A percentile compares a stretch with the other conserved stretches of the same genome.
phyloP scores from a whole-genome alignment of 2,888 invertebrate genomes.

The Alsophila aescularia region DNA sequence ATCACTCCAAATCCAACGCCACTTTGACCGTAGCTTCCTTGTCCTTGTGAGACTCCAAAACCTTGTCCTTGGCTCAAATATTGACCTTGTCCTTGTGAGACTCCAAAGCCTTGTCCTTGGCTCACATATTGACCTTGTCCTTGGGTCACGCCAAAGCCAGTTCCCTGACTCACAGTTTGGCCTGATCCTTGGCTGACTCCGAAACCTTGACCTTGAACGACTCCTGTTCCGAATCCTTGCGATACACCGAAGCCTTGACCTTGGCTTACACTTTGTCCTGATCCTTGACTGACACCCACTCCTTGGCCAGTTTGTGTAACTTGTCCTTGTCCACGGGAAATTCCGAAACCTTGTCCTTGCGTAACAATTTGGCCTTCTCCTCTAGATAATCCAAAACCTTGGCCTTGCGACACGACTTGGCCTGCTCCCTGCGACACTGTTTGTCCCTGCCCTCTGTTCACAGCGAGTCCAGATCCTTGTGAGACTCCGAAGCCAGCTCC shows the following conservation, averaged over 20 bases:
- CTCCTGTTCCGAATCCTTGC: slow-evolving; percentile 32
- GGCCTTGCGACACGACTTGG: slow-evolving; percentile 21
- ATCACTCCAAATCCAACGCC: slow-evolving; percentile 30
- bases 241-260: slow-evolving; percentile 29
- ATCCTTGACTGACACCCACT: slow-evolving; percentile 12
- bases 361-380: slow-evolving; percentile 38
- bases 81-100: slow-evolving; percentile 37
- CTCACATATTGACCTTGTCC: slow-evolving; percentile 19
- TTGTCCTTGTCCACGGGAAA: slow-evolving; percentile 15
- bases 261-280: slow-evolving; percentile 31
- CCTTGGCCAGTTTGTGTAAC: slow-evolving; percentile 6
- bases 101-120: slow-evolving; percentile 24
- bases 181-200: slow-evolving; percentile 36
- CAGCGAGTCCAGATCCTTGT: slow-evolving; percentile 24
- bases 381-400: too few species aligned
- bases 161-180: slow-evolving; percentile 27
- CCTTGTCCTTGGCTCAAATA: slow-evolving; percentile 34
- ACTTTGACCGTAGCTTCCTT: slow-evolving; percentile 11
- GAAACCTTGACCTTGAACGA: slow-evolving; percentile 20
- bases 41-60: slow-evolving; percentile 33
- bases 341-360: slow-evolving; percentile 39
- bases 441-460: slow-evolving; percentile 17
- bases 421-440: slow-evolving; percentile 21
- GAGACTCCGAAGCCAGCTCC: slow-evolving; percentile 28
- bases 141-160: slow-evolving; percentile 33